A percentile compares a stretch with the other conserved stretches of the same genome.
Conservation (phyloP, 2,888 invertebrate species). For the Periphyllus acericola region DNA sequence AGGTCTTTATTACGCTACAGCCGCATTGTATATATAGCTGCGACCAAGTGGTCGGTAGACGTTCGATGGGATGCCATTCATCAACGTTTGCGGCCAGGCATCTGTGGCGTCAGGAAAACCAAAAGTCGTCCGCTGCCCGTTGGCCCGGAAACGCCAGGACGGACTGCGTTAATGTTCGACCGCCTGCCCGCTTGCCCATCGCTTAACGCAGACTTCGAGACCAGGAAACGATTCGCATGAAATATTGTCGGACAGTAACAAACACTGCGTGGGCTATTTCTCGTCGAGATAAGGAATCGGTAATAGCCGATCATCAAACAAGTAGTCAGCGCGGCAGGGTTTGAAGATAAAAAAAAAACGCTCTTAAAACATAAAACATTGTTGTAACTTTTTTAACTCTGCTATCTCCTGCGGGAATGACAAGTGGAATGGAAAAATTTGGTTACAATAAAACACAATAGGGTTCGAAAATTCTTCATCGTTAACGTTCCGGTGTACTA, state of each 20-base stretch:
- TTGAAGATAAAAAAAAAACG: constrained; percentile 44
- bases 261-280: constrained; percentile 39
- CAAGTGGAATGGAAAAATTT: constrained; percentile 37
- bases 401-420: background rate
- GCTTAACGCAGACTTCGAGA: constrained; percentile 20
- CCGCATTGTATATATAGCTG: too few species aligned
- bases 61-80: constrained; percentile 49
- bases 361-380: constrained; percentile 43
- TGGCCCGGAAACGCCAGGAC: constrained; percentile 51
- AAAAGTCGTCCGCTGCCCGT: constrained; percentile 49
- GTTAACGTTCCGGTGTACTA: background rate
- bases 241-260: constrained; percentile 59
- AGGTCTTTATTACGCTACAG: constrained; percentile 42
- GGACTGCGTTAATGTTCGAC: constrained; percentile 42
- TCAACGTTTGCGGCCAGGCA: constrained; percentile 51
- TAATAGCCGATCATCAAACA: constrained; percentile 60
- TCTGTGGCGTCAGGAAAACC: constrained; percentile 52
- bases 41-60: constrained; percentile 20
- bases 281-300: constrained; percentile 54
- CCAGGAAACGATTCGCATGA: constrained; percentile 58
- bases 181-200: background rate
- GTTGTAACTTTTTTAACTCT: constrained; percentile 12
- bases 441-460: constrained; percentile 16
- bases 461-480: background rate
- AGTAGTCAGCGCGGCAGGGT: constrained; percentile 41